Evolutionary conservation across 2,797 vertebrate species (phyloP), one percentile per base, ranked within the genome.

Genomic region (Karalla daura): DNA sequence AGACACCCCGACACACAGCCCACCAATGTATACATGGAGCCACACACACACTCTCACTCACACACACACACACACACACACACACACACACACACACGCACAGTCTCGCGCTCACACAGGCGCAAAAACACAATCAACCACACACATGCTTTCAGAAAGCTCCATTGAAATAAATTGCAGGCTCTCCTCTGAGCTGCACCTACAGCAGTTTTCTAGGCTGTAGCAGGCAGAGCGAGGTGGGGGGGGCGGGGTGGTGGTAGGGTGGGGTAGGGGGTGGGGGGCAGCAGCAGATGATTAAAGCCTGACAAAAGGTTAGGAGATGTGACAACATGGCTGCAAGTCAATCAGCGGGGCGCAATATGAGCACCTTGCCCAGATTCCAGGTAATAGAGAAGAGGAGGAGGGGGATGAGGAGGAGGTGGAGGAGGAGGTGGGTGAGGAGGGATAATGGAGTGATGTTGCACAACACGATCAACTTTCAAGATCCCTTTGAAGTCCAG

Each of bases 311-410:
- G 86, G 86, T 81, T 71, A 74, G 81, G 72, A 87, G 86, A 89
- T 58, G 67, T 88, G 86, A 91, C 86, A 89, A 79, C 77, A 65
- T 27, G 81, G 84, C 84, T 72, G 78, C 84, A 53, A 88, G 89
- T 93, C 92, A 90, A 87, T 93, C 93, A 90, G 77, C 92, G 82
- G 66, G 40, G 63, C 5, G 82, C 83, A 92, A 92, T 89, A 91
- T 88, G 81, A 84, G 87, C 80, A 83, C 67, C 81, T 65, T 55
- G 54, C 69, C 71, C 43, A 67, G 83, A 85, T 76, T 83, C 76
- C 86, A 83, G 80, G 77, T 89, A 86, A 87, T 80, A 37, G 83
- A 85, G 80, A 77, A 27, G 41, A 59, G 28, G 39, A 25, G 25
- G 21, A 24, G 36, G 32, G 24, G 37, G 37, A 5, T n/a, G 37